Percentiles rank a stretch among this genome's conserved stretches.
phyloP scores from a whole-genome alignment of 2,113 vertebrate genomes.

The Felis chaus region DNA sequence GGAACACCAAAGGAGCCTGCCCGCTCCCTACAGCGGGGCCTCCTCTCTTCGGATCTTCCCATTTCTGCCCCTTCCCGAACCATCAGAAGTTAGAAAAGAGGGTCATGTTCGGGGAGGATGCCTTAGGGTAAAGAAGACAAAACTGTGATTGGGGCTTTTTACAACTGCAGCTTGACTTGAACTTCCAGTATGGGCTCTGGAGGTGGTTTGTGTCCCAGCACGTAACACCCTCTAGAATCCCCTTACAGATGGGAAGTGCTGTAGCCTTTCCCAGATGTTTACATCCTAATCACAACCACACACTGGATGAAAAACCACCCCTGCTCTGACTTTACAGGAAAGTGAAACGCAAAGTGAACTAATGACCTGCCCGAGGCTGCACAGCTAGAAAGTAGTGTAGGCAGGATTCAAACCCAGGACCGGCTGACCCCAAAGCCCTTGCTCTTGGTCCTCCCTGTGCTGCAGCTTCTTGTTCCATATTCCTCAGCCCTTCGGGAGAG shows the following conservation, averaged over 20 bases:
- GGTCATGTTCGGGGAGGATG: fast-evolving
- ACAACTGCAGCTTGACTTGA: background rate
- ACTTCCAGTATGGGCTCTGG: background rate
- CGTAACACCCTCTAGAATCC: background rate
- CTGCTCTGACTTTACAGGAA: background rate
- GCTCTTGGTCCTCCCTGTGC: background rate
- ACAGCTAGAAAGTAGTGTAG: background rate
- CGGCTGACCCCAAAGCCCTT: background rate
- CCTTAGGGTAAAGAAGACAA: background rate
- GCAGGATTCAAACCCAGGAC: background rate
- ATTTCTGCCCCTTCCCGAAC: background rate
- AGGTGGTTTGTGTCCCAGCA: background rate
- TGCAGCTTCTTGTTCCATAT: background rate
- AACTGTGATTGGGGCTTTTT: background rate
- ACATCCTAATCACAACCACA: background rate
- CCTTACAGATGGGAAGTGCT: background rate
- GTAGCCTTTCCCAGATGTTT: background rate
- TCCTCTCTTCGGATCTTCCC: background rate
- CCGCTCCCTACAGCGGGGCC: too few relatives aligned
- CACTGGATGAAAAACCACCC: background rate
- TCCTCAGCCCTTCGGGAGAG: background rate
- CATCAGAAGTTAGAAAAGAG: background rate
- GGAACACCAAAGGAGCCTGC: background rate
- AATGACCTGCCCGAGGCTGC: background rate
- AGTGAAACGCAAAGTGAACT: background rate